These are phyloP conservation scores for Tylochromis polylepis DNA, from an alignment of 2,113 vertebrate genomes.

Conservation along the genomic window DNA sequence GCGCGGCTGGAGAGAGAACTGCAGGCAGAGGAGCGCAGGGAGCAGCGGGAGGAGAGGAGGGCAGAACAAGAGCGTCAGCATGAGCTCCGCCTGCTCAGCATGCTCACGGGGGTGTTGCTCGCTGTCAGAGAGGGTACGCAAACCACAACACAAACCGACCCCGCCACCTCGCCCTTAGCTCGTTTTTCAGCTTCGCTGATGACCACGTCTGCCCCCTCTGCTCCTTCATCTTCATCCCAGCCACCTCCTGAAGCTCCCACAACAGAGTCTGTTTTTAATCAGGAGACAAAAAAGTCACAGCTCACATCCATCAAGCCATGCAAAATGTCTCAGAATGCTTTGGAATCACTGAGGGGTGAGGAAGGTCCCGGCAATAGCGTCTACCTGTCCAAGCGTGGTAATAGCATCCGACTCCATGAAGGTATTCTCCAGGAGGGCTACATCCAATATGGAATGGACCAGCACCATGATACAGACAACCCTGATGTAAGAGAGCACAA, in stretches of 20 bases:
- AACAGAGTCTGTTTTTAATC: neutral
- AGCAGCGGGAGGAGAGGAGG: slow-evolving; percentile 78
- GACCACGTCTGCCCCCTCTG: neutral
- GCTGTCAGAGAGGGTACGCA: slow-evolving; percentile 25
- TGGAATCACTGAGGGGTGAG: neutral
- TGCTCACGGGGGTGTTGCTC: slow-evolving; percentile 70
- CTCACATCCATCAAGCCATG: slow-evolving; percentile 6
- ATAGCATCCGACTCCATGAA: slow-evolving; percentile 61
- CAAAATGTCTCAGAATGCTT: neutral
- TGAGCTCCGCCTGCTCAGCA: slow-evolving; percentile 77
- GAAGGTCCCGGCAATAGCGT: slow-evolving; percentile 34
- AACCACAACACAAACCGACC: neutral
- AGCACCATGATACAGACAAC: slow-evolving; percentile 79
- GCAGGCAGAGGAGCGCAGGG: slow-evolving; percentile 76
- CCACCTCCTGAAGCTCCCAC: neutral
- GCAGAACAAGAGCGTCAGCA: slow-evolving; percentile 76
- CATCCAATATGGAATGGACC: slow-evolving; percentile 74
- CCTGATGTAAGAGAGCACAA: slow-evolving; percentile 74
- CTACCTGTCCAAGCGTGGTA: slow-evolving; percentile 82
- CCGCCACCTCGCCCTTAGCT: neutral
- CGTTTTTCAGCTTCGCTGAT: neutral
- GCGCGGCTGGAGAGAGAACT: slow-evolving; percentile 72
- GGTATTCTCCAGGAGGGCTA: slow-evolving; percentile 76
- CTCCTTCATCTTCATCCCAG: slow-evolving; percentile 6
- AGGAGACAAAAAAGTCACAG: neutral